phyloP scores from a whole-genome alignment of 1,140 invertebrate genomes.

The Drosophila neocordata region DNA sequence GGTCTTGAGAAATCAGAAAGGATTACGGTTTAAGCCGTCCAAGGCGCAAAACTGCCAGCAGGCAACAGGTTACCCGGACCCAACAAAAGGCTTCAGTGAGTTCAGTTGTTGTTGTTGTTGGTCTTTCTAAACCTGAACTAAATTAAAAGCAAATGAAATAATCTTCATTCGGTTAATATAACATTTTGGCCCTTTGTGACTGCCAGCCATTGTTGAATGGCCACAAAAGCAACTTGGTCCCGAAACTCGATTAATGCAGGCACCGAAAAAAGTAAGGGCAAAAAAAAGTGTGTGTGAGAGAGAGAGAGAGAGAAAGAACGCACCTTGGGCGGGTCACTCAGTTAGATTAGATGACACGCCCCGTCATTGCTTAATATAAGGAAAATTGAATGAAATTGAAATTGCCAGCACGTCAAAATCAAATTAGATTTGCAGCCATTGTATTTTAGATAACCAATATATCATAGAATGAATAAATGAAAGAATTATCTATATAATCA shows the following conservation, averaged over 20 bases:
- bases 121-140: conserved; percentile 27
- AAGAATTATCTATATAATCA: conserved; percentile 35
- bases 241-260: conserved; percentile 50
- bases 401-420: conserved; percentile 52
- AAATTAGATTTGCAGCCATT: conserved; percentile 43
- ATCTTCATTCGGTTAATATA: conserved; percentile 70
- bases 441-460: conserved; percentile 1
- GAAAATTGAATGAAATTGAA: conserved; percentile 37
- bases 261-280: conserved; percentile 23
- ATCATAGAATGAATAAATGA: not conserved
- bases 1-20: conserved; percentile 69
- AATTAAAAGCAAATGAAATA: conserved; percentile 80
- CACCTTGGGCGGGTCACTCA: conserved; percentile 28
- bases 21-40: conserved; percentile 52
- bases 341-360: conserved; percentile 34
- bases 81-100: conserved; percentile 42
- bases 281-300: too few relatives aligned
- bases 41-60: conserved; percentile 19
- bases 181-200: conserved; percentile 48
- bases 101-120: conserved; percentile 26
- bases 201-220: conserved; percentile 46
- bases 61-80: conserved; percentile 59
- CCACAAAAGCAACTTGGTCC: conserved; percentile 38
- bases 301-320: too few relatives aligned
- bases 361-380: conserved; percentile 16